Evolutionary conservation across 2,113 vertebrate genomes (phyloP).

Genomic region (Leptobrachium leishanense): DNA sequence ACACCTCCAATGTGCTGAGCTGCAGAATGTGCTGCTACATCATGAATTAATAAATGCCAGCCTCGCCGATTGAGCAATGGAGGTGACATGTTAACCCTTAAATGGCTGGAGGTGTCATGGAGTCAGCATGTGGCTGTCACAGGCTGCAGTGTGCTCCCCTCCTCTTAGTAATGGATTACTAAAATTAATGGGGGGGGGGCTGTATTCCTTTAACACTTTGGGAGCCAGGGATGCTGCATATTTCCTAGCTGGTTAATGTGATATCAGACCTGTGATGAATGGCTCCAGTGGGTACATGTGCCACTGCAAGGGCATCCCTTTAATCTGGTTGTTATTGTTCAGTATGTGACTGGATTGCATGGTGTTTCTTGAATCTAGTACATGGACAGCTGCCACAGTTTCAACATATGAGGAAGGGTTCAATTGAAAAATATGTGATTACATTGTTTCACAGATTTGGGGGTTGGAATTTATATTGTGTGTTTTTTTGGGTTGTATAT

Average conservation of each 20-base stretch:
- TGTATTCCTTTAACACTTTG: too few species aligned
- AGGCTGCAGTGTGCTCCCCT: not conserved
- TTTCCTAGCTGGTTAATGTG: too few species aligned
- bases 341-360: not conserved
- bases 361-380: too few species aligned
- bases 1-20: not conserved
- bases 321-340: not conserved
- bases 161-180: not conserved
- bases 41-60: not conserved
- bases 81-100: not conserved
- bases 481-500: too few species aligned
- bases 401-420: too few species aligned
- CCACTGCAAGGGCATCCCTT: not conserved
- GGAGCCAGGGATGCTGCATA: too few species aligned
- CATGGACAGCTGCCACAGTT: too few species aligned
- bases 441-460: too few species aligned
- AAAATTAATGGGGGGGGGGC: too few species aligned
- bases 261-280: not conserved
- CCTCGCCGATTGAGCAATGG: not conserved
- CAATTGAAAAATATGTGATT: too few species aligned
- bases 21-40: conserved; percentile 4
- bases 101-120: not conserved
- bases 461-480: too few species aligned
- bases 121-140: not conserved
- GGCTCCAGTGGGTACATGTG: not conserved